phyloP scores from a whole-genome alignment of 2,888 invertebrate species.

The Boloria selene region DNA sequence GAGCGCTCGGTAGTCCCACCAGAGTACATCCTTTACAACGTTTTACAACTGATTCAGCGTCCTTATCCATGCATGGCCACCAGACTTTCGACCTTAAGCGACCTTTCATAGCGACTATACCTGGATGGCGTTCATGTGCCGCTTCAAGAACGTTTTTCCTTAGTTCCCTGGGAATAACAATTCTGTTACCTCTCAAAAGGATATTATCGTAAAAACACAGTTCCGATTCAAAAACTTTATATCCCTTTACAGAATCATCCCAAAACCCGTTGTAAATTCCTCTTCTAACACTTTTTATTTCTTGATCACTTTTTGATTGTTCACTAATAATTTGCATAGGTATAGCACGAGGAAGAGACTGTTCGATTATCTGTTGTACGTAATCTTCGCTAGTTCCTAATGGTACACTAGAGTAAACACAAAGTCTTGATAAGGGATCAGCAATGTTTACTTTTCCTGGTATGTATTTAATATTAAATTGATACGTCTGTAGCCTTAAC shows the following conservation, averaged over 20 bases:
- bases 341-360: constrained; percentile 30
- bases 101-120: constrained; percentile 48
- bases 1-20: constrained; percentile 36
- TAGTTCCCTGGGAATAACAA: constrained; percentile 37
- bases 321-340: constrained; percentile 24
- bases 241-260: no score
- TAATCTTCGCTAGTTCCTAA: constrained; percentile 7
- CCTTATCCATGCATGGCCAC: constrained; percentile 51
- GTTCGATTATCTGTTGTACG: constrained; percentile 36
- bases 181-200: constrained; percentile 34
- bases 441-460: constrained; percentile 48
- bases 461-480: constrained; percentile 40
- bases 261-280: no score
- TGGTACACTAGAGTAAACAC: constrained; percentile 12
- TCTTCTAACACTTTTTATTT: no score
- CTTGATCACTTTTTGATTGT: no score
- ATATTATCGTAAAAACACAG: constrained; percentile 46
- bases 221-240: constrained; percentile 35
- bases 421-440: constrained; percentile 43
- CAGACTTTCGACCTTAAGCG: constrained; percentile 52
- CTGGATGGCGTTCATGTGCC: constrained; percentile 39
- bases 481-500: constrained; percentile 42
- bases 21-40: constrained; percentile 40
- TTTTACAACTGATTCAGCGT: constrained; percentile 39
- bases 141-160: constrained; percentile 31